A percentile compares a stretch with the other conserved stretches of the same genome.
Conservation (phyloP, 2,888 invertebrate species). For the Acanthococcus lagerstroemiae region DNA sequence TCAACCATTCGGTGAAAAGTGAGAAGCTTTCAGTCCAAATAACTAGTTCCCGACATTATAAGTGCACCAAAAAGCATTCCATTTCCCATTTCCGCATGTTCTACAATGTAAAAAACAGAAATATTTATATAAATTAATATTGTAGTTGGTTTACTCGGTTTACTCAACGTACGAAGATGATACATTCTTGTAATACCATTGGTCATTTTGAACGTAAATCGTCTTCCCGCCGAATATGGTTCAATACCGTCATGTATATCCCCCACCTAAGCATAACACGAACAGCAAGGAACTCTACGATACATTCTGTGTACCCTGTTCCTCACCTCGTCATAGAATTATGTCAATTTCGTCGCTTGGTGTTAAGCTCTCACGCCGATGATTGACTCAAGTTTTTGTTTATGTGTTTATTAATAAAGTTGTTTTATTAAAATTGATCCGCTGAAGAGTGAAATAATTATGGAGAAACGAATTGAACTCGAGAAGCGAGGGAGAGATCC, state of each 20-base stretch:
- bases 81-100: too few relatives aligned
- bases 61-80: too few relatives aligned
- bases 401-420: constrained; percentile 7
- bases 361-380: constrained; percentile 28
- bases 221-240: constrained; percentile 18
- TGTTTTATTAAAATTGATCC: not conserved
- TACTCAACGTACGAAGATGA: too few relatives aligned
- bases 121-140: too few relatives aligned
- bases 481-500: constrained; percentile 87
- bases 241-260: constrained; percentile 16
- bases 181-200: not conserved
- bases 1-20: too few relatives aligned
- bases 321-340: constrained; percentile 8
- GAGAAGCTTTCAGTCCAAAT: too few relatives aligned
- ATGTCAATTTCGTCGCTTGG: constrained; percentile 28
- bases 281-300: constrained; percentile 17
- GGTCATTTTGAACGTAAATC: not conserved
- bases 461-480: constrained; percentile 92
- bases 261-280: constrained; percentile 18
- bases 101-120: too few relatives aligned
- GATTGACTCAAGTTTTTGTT: constrained; percentile 7
- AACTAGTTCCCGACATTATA: too few relatives aligned
- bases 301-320: constrained; percentile 16
- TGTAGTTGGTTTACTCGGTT: too few relatives aligned
- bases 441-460: constrained; percentile 41